Evolutionary conservation across 2,797 vertebrate species (phyloP), one percentile per base, ranked within the genome.

Genomic region (Melanotaenia pygmaea): DNA sequence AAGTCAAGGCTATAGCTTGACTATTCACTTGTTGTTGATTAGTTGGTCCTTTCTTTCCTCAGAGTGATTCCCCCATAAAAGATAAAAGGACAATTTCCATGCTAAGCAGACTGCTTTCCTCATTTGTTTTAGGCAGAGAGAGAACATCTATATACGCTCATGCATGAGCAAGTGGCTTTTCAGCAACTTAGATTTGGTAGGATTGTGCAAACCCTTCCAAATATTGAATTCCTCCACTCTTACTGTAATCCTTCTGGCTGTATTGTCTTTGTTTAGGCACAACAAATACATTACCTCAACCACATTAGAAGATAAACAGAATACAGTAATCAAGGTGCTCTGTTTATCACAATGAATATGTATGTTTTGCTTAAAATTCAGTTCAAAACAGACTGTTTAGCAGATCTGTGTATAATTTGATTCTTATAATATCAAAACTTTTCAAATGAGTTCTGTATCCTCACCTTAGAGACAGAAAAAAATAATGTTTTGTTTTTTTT

Each of bases 81-180:
- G 80, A 89, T 81, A 84, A 89, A 92, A 89, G 86, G 60, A 85
- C 87, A 88, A 91, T 93, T 93, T 93, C 89, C 89, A 93, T 94
- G 88, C 86, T 86, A 90, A 91, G 92, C 90, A 85, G 79, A 86
- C 86, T 84, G 59, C 70, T 84, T 85, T 47, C 73, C 64, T 77
- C 77, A 72, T 64, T 86, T 83, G 76, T 87, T 77, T 85, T 59
- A 65, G 20, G 63, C 22, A 28, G 67, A 74, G 26, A 71, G 66
- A 76, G 78, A 78, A 70, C 81, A 76, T 86, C 65, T 79, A 51
- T 63, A 72, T 57, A 62, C 69, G 68, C 74, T 64, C 53, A 71
- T 56, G 66, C 76, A 70, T 80, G 80, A 85, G 82, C 6, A 14
- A 73, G 59, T 37, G 59, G 68, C 69, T 86, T 89, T 86, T 79